Percentiles rank a stretch among this genome's conserved stretches.
Conservation (phyloP, 2,797 vertebrate genomes). For the Chiloscyllium punctatum region DNA sequence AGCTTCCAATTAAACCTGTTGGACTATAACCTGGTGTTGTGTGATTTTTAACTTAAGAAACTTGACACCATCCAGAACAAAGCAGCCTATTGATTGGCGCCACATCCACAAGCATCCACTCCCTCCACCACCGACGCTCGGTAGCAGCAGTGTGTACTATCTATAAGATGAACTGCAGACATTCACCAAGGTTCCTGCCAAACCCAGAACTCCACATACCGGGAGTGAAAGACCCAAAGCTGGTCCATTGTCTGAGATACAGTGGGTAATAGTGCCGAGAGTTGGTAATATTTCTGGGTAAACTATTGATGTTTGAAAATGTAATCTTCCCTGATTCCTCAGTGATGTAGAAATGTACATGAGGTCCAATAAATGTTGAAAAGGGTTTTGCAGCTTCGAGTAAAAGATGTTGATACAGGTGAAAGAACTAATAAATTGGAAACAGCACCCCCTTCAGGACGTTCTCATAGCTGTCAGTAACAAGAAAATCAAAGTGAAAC, state of each 20-base stretch:
- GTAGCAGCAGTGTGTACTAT: not conserved
- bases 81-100: no score
- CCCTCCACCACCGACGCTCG: not conserved
- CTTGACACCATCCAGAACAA: no score
- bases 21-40: no score
- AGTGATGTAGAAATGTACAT: not conserved
- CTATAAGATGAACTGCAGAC: not conserved
- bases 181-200: not conserved
- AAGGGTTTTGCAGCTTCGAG: not conserved
- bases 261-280: not conserved
- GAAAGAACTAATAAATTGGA: not conserved
- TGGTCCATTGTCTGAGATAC: not conserved
- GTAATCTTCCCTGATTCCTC: not conserved
- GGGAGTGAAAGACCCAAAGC: not conserved
- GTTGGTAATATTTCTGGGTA: not conserved
- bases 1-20: no score
- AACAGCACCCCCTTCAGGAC: constrained; percentile 13
- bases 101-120: not conserved
- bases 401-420: not conserved
- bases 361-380: not conserved
- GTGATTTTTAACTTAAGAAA: no score
- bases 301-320: not conserved
- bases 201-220: not conserved
- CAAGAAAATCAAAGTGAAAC: not conserved
- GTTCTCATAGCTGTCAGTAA: not conserved